These are phyloP conservation scores for Drosophila sp. DNA, from an alignment of 1,140 invertebrate species.

Conservation along the genomic window DNA sequence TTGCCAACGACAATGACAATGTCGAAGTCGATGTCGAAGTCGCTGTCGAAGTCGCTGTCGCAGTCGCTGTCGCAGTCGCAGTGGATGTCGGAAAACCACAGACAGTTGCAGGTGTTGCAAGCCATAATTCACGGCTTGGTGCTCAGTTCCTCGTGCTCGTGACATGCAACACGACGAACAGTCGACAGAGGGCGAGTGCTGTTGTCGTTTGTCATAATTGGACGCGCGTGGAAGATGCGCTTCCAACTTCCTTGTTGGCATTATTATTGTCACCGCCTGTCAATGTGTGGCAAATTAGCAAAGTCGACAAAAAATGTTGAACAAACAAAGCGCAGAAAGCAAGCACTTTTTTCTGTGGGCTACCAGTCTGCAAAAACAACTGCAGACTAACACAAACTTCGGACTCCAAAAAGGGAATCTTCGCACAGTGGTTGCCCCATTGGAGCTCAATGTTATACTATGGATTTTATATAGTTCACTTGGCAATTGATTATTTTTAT, in stretches of 20 bases:
- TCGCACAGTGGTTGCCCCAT: conserved; percentile 6
- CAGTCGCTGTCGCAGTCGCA: conserved; percentile 33
- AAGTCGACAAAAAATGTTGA: conserved; percentile 43
- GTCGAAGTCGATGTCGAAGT: conserved; percentile 57
- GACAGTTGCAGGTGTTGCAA: conserved; percentile 59
- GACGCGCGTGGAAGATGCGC: conserved; percentile 75
- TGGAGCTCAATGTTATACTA: neutral
- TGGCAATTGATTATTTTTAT: no score
- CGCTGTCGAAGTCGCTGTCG: neutral
- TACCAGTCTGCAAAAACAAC: neutral
- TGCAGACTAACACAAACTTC: neutral
- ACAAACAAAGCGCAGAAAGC: conserved; percentile 40
- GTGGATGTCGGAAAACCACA: conserved; percentile 32
- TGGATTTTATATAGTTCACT: no score
- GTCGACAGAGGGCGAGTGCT: conserved; percentile 15
- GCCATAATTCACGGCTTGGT: conserved; percentile 55
- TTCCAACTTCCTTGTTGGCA: conserved; percentile 72
- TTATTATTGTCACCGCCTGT: conserved; percentile 57
- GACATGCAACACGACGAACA: conserved; percentile 38
- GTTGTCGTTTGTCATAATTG: conserved; percentile 75
- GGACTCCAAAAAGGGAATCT: neutral
- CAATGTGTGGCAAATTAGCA: conserved; percentile 58
- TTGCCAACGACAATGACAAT: conserved; percentile 55
- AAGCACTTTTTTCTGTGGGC: conserved; percentile 18
- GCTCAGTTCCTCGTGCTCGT: conserved; percentile 61